Evolutionary conservation across 2,888 invertebrate species (phyloP).

Genomic region (Chrysodeixis includens): DNA sequence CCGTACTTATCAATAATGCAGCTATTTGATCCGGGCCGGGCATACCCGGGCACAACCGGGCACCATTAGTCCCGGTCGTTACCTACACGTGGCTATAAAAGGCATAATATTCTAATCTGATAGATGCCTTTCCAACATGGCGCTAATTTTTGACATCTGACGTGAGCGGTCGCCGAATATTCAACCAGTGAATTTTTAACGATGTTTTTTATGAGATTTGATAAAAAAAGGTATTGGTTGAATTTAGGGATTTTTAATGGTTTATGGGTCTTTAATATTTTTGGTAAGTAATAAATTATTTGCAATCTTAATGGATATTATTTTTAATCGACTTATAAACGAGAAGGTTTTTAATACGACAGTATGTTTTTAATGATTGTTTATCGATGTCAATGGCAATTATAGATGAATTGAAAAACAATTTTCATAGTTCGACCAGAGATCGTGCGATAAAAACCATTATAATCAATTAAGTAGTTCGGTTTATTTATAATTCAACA

Average conservation of each 20-base stretch:
- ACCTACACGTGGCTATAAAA: neutral
- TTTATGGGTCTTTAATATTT: neutral
- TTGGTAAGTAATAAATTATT: too few relatives aligned
- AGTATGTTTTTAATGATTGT: too few relatives aligned
- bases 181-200: neutral
- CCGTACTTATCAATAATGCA: neutral
- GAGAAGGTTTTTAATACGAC: too few relatives aligned
- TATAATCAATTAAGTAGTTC: too few relatives aligned
- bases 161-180: neutral
- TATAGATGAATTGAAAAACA: too few relatives aligned
- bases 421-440: too few relatives aligned
- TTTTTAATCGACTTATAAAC: too few relatives aligned
- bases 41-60: neutral
- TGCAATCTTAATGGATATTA: too few relatives aligned
- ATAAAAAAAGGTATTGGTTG: neutral
- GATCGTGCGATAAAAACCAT: too few relatives aligned
- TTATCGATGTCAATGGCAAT: too few relatives aligned
- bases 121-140: neutral
- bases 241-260: neutral
- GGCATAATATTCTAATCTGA: constrained; percentile 1
- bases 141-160: constrained; percentile 5
- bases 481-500: too few relatives aligned
- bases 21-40: neutral
- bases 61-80: neutral
- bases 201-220: neutral